Percentiles rank a stretch among this genome's conserved stretches.
These are phyloP conservation scores for Geococcyx californianus DNA, from an alignment of 2,113 vertebrate species.

Conservation along the genomic window DNA sequence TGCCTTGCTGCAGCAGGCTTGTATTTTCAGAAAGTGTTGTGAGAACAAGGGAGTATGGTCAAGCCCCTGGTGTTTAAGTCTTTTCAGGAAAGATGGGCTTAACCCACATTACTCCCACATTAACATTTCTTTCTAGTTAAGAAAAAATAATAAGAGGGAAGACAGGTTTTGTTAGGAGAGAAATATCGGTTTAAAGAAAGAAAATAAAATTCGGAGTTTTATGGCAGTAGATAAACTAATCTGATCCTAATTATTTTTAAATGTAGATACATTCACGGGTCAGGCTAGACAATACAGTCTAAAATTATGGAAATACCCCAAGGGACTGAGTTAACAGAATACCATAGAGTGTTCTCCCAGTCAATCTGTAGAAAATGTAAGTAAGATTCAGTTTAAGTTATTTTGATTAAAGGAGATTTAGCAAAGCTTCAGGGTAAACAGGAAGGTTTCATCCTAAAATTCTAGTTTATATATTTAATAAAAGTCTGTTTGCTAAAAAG, in stretches of 20 bases:
- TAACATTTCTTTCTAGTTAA: background rate
- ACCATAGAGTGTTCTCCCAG: background rate
- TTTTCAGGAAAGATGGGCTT: background rate
- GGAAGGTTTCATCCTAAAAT: background rate
- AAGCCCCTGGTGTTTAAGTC: background rate
- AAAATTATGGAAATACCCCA: background rate
- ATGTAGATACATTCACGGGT: background rate
- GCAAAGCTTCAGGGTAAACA: conserved; percentile 6
- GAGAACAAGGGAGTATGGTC: background rate
- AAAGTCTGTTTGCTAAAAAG: background rate
- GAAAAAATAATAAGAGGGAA: background rate
- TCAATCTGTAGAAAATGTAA: background rate
- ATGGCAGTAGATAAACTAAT: background rate
- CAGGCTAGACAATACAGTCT: background rate
- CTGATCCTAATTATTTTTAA: background rate
- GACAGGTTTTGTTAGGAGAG: background rate
- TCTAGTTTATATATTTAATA: conserved; percentile 3
- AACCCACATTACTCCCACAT: background rate
- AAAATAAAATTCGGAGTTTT: background rate
- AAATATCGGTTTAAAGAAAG: background rate
- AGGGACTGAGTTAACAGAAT: background rate
- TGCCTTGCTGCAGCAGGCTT: background rate
- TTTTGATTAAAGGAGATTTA: conserved; percentile 34
- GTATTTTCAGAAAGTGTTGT: background rate
- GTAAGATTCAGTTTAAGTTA: background rate